phyloP scores from a whole-genome alignment of 2,888 invertebrate species.

The Peribatodes rhomboidaria region DNA sequence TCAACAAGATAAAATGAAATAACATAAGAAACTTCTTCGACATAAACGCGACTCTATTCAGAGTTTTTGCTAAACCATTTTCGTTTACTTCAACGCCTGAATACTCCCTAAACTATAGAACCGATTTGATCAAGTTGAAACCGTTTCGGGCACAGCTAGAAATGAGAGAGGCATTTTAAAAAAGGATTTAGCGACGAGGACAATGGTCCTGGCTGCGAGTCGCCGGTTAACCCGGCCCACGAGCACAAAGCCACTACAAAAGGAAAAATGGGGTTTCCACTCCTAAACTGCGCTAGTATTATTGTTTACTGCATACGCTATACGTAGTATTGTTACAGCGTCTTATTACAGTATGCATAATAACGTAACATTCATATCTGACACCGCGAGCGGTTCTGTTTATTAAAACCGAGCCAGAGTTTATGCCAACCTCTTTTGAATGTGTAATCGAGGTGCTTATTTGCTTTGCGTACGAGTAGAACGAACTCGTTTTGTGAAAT shows the following conservation, averaged over 20 bases:
- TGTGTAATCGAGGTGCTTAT: constrained; percentile 68
- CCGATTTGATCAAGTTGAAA: constrained; percentile 63
- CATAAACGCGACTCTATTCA: neutral
- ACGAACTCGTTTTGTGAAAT: constrained; percentile 53
- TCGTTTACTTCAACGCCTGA: constrained; percentile 40
- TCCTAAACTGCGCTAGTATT: constrained; percentile 71
- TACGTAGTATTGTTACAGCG: constrained; percentile 61
- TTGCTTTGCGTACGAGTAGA: constrained; percentile 56
- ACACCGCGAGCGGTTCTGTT: constrained; percentile 64
- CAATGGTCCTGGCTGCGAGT: constrained; percentile 69
- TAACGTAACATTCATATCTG: constrained; percentile 74
- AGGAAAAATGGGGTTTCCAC: constrained; percentile 78
- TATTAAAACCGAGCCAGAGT: constrained; percentile 66
- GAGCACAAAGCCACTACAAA: constrained; percentile 78
- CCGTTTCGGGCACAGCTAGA: constrained; percentile 65
- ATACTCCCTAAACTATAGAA: constrained; percentile 54
- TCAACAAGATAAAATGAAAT: neutral
- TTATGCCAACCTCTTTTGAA: constrained; percentile 60
- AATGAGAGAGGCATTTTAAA: constrained; percentile 71
- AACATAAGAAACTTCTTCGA: neutral
- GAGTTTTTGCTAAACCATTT: constrained; percentile 5
- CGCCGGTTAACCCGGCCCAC: constrained; percentile 76
- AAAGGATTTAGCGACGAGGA: constrained; percentile 62
- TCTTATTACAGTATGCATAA: constrained; percentile 72
- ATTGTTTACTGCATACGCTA: constrained; percentile 64